Evolutionary conservation across 2,888 invertebrate genomes (phyloP).

Genomic region (Eupithecia abbreviata): DNA sequence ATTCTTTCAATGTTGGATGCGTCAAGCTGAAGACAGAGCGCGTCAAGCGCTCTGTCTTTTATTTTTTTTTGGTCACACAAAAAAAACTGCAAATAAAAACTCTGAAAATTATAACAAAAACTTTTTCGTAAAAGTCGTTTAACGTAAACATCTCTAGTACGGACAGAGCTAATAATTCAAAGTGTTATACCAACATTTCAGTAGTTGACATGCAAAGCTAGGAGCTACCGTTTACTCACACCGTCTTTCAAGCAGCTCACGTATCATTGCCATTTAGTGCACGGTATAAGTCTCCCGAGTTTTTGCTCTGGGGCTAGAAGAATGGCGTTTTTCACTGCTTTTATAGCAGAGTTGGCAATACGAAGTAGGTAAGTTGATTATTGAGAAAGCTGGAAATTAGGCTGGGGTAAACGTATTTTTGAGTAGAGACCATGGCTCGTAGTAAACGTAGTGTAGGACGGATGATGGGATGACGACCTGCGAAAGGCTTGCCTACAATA

Average conservation of each 20-base stretch:
- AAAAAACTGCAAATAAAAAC: neutral
- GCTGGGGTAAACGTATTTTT: no score
- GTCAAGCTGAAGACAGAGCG: no score
- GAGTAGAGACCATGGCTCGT: no score
- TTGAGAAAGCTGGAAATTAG: no score
- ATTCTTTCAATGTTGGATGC: no score
- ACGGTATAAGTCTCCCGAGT: neutral
- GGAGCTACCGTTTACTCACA: conserved; percentile 4
- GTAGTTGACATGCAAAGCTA: conserved; percentile 7
- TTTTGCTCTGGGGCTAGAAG: neutral
- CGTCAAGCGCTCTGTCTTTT: no score
- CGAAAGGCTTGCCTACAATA: no score
- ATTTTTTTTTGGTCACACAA: no score
- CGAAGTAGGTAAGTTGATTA: no score
- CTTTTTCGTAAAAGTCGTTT: neutral
- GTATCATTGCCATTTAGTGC: conserved; percentile 8
- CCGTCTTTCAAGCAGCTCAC: neutral
- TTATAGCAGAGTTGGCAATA: neutral
- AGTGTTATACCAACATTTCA: neutral
- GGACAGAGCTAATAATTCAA: neutral
- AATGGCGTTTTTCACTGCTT: neutral
- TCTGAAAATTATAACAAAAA: neutral
- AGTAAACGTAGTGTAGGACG: no score
- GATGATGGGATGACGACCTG: no score
- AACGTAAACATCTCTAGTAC: neutral